Base-by-base conservation (phyloP, 2,888 invertebrate genomes). In the Adelognathus sp. region DNA sequence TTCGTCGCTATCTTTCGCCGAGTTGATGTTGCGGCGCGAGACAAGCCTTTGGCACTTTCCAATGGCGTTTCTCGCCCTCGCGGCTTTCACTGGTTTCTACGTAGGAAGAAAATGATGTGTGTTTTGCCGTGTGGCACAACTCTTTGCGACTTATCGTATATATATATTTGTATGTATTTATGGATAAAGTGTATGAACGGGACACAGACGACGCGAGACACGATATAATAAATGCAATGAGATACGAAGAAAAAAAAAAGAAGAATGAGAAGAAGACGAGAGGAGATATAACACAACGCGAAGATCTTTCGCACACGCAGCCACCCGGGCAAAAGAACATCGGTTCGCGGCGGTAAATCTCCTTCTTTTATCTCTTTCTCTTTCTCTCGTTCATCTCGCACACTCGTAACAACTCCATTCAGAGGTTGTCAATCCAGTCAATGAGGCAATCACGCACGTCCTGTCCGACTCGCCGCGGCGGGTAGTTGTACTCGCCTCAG, bases 371-470 rank as follows among this genome's bases (percentile, higher is more conserved):
- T 41, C 21, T 29, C 21, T 31, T 16, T 46, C 33, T 54, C 41
- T 75, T 56, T 79, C 58, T 58, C 16, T 41, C 31, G 56, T 31
- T 56, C 31, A 31, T 36, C 36, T 82, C 81, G 82, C 82, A 75
- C 78, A 80, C 82, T 84, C 83, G 85, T 88, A 87, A 88, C 86
- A 86, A 88, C 87, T 86, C 87, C 87, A 88, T 88, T 89, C 88
- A 88, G 86, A 88, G 86, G 85, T 81, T 84, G 85, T 87, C 89
- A 88, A 87, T 89, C 87, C 89, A 85, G 86, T 88, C 88, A 90
- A 90, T 88, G 89, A 88, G 88, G 87, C 90, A 91, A 90, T 90
- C 90, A 87, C 86, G 88, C 85, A 88, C 90, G 89, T 90, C 89
- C 90, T 90, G 89, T 88, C 84, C 85, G 56, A 64, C 66, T 54